Percentiles rank a stretch among this genome's conserved stretches.
Evolutionary conservation across 2,797 vertebrate species (phyloP).

Genomic region (Pseudomugil gertrudae): DNA sequence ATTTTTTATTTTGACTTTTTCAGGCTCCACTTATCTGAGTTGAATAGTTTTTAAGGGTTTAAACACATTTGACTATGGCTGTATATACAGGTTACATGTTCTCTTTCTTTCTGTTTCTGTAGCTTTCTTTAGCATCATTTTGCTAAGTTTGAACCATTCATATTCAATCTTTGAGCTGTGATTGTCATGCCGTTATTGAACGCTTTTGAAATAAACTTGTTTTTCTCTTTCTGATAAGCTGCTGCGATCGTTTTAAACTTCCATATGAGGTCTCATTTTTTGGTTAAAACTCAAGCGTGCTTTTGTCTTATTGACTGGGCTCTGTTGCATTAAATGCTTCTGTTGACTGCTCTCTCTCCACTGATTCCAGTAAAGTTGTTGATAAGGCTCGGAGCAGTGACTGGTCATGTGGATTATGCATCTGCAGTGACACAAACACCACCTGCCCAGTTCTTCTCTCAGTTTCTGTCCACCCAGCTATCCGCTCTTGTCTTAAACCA

Average conservation of each 20-base stretch:
- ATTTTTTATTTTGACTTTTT: no score
- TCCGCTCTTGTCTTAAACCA: neutral
- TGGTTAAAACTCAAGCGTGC: conserved; percentile 18
- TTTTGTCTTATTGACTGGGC: conserved; percentile 32
- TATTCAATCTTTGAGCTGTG: conserved; percentile 2
- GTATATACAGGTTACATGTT: no score
- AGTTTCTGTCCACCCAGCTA: conserved; percentile 4
- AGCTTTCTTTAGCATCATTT: no score
- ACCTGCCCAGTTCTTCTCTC: conserved; percentile 6
- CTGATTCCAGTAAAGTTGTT: conserved; percentile 30
- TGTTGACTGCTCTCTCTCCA: conserved; percentile 32
- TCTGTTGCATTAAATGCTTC: conserved; percentile 30
- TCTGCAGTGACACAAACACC: conserved; percentile 22
- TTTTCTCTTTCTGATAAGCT: neutral
- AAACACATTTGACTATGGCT: no score
- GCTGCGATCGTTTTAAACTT: neutral
- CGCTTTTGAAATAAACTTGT: no score
- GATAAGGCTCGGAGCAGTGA: conserved; percentile 33
- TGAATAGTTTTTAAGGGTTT: no score
- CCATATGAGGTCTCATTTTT: neutral
- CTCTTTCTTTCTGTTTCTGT: no score
- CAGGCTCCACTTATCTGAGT: no score
- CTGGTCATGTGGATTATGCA: conserved; percentile 2
- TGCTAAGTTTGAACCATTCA: neutral
- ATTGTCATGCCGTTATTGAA: neutral